These are phyloP conservation scores for Apodemus agrarius DNA, from an alignment of 2,797 vertebrate species.

Conservation along the genomic window DNA sequence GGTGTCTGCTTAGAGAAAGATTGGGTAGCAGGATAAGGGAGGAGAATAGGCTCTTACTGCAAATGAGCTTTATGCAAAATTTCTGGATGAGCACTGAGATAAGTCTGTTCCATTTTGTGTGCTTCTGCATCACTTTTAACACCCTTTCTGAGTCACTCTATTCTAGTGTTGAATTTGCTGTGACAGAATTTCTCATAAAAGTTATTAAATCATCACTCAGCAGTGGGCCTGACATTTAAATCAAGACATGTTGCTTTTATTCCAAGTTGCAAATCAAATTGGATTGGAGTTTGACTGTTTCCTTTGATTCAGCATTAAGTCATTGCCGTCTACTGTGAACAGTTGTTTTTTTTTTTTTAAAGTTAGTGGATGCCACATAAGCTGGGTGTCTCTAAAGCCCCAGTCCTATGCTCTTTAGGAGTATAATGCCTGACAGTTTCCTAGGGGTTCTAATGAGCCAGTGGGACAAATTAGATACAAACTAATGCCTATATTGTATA, in stretches of 20 bases:
- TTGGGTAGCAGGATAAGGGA: not conserved
- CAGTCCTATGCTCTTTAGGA: not conserved
- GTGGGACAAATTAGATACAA: not conserved
- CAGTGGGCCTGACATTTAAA: slow-evolving; percentile 73
- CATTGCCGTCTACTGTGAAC: slow-evolving; percentile 34
- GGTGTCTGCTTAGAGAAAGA: slow-evolving; percentile 6
- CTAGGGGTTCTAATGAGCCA: not conserved
- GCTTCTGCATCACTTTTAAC: slow-evolving; percentile 54
- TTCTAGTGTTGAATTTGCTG: slow-evolving; percentile 65
- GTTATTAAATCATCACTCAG: slow-evolving; percentile 82
- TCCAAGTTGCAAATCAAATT: slow-evolving; percentile 74
- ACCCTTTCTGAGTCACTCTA: slow-evolving; percentile 71
- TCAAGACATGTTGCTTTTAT: slow-evolving; percentile 76
- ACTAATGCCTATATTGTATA: not conserved
- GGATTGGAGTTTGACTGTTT: slow-evolving; percentile 66
- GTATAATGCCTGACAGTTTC: not conserved
- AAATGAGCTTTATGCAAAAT: slow-evolving; percentile 46
- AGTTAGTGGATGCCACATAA: slow-evolving; percentile 34
- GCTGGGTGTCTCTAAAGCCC: not conserved
- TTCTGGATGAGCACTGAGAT: slow-evolving; percentile 37
- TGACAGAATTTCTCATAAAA: slow-evolving; percentile 66
- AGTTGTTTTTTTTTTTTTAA: not conserved
- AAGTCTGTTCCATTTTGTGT: slow-evolving; percentile 40
- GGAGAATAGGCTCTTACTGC: slow-evolving; percentile 17
- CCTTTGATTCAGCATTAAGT: slow-evolving; percentile 66